phyloP scores from a whole-genome alignment of 2,113 vertebrate species.

The Dendropsophus ebraccatus region DNA sequence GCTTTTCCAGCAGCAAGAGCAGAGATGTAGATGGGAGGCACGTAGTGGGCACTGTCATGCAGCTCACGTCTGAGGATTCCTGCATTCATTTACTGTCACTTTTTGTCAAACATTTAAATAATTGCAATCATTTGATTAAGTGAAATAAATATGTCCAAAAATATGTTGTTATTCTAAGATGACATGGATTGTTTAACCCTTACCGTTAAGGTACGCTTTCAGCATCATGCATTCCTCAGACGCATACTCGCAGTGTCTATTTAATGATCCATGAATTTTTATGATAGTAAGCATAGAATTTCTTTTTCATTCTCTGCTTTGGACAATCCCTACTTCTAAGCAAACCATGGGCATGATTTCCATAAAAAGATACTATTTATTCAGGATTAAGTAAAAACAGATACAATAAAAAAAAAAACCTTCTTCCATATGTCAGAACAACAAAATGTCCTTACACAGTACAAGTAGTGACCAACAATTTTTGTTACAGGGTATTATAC shows the following conservation, averaged over 20 bases:
- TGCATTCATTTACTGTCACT: slow-evolving; percentile 36
- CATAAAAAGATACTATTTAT: too few relatives aligned
- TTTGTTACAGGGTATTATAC: too few relatives aligned
- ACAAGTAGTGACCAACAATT: too few relatives aligned
- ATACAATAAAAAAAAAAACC: too few relatives aligned
- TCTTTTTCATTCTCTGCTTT: not conserved
- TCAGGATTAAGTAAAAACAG: too few relatives aligned
- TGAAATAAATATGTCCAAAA: slow-evolving; percentile 30
- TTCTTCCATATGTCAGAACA: too few relatives aligned
- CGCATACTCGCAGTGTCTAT: too few relatives aligned
- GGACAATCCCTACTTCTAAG: too few relatives aligned
- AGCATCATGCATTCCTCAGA: not conserved
- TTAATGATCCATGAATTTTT: too few relatives aligned
- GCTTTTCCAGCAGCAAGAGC: too few relatives aligned
- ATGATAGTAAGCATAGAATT: not conserved
- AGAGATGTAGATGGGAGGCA: not conserved
- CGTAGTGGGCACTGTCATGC: not conserved
- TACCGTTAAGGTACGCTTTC: not conserved
- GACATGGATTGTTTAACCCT: not conserved
- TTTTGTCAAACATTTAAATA: slow-evolving; percentile 35
- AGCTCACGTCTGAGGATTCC: not conserved
- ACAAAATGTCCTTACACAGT: too few relatives aligned
- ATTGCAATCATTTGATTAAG: slow-evolving; percentile 44
- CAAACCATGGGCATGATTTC: too few relatives aligned
- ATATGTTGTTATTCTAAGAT: slow-evolving; percentile 4